Evolutionary conservation across 2,888 invertebrate genomes (phyloP), one percentile per base, ranked within the genome.

Genomic region (Tipula confusa): DNA sequence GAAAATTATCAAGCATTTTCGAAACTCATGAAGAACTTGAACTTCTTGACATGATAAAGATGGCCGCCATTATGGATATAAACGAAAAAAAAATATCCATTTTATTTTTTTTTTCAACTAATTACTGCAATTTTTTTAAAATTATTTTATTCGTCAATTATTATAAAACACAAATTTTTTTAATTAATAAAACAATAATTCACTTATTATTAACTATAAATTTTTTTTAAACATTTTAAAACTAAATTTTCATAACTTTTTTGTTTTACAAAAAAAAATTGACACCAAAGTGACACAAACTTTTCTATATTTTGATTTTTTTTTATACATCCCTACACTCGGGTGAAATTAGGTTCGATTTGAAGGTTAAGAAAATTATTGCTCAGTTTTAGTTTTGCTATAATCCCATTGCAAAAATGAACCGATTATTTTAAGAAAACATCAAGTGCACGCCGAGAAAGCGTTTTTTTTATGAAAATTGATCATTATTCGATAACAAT

Each of bases 1-100:
- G 64, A 64, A 64, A 64, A 24, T 29, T 31, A 80, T 80, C 29
- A 80, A 80, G 80, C 80, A 29, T 80, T 29, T 29, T 64, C 31
- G 80, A 80, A 80, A 80, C n/a, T n/a, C n/a, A 80, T 64, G 64
- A 64, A 80, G 80, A 80, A 80, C 29, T 80, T 80, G 29, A 80
- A 80, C 80, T 80, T 80, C 80, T 80, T 80, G 31, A 80, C 31
- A 29, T 80, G 24, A 36, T 79, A 33, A 33, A 82, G 31, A 38
- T 82, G 82, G 82, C 82, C 36, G 82, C 82, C 82, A 82, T 82
- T 82, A 36, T 82, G 33, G 82, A 82, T 82, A 64, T 24, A 80
- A 29, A 80, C 80, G 79, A 80, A 80, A 80, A 80, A n/a, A 80
- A 80, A 48, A 48, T 64, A 64, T 64, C 64, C 64, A 64, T 64